phyloP scores from a whole-genome alignment of 1,140 invertebrate species.

The Heliothis virescens region DNA sequence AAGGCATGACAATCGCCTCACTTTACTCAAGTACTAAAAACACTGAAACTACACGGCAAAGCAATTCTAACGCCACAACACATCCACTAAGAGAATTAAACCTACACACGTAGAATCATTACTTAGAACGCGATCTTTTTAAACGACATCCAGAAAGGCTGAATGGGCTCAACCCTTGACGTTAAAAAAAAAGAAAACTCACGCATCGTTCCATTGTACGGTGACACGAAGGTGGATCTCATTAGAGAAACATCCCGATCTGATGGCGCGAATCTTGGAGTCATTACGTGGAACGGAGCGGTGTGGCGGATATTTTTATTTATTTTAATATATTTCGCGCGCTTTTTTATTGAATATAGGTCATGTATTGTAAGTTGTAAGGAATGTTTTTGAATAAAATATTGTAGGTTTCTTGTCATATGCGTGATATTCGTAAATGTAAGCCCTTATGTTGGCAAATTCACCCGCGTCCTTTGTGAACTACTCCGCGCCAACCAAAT shows the following conservation, averaged over 20 bases:
- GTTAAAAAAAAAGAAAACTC: constrained; percentile 74
- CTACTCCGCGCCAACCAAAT: no score
- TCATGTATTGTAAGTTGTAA: constrained; percentile 8
- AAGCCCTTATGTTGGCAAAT: no score
- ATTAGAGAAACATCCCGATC: constrained; percentile 77
- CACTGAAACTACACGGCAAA: not conserved
- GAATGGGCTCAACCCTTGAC: constrained; percentile 78
- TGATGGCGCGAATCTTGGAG: constrained; percentile 80
- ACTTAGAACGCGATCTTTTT: constrained; percentile 82
- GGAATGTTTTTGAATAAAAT: not conserved
- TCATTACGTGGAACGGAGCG: constrained; percentile 72
- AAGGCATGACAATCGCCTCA: no score
- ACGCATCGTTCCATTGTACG: constrained; percentile 77
- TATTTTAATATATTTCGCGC: constrained; percentile 15
- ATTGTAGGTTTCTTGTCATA: no score
- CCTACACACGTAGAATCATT: constrained; percentile 75
- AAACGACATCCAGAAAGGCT: constrained; percentile 70
- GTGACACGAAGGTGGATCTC: constrained; percentile 80
- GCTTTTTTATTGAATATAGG: constrained; percentile 24
- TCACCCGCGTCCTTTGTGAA: no score
- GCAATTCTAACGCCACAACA: constrained; percentile 47
- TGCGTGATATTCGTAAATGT: no score
- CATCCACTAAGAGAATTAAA: constrained; percentile 83
- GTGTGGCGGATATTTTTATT: constrained; percentile 44
- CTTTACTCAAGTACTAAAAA: not conserved